A percentile compares a stretch with the other conserved stretches of the same genome.
Evolutionary conservation across 1,140 invertebrate species (phyloP).

Genomic region (Zaprionus ornatus): DNA sequence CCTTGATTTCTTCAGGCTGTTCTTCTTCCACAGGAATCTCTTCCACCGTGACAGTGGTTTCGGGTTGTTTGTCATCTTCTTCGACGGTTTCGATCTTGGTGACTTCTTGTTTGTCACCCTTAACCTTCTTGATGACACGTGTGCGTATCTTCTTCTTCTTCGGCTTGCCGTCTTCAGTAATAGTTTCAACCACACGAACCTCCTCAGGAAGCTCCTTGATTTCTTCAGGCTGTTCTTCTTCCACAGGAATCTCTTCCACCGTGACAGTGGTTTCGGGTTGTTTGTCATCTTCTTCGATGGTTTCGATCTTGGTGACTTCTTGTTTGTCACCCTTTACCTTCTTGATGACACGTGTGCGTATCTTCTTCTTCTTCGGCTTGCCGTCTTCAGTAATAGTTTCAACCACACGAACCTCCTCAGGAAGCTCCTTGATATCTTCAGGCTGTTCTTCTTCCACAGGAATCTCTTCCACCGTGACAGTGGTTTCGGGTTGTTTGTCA

Average conservation of each 20-base stretch:
- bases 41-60: constrained; percentile 66
- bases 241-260: constrained; percentile 45
- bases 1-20: constrained; percentile 23
- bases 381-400: constrained; percentile 15
- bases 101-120: constrained; percentile 72
- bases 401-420: constrained; percentile 29
- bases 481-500: constrained; percentile 74
- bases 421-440: constrained; percentile 31
- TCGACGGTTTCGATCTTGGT: constrained; percentile 82
- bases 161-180: constrained; percentile 13
- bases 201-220: constrained; percentile 35
- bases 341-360: constrained; percentile 64
- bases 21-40: constrained; percentile 37
- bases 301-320: constrained; percentile 79
- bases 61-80: constrained; percentile 78
- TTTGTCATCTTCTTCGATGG: constrained; percentile 82
- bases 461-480: constrained; percentile 56
- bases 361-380: constrained; percentile 34
- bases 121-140: constrained; percentile 67
- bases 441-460: constrained; percentile 28
- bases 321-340: constrained; percentile 72
- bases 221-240: constrained; percentile 27
- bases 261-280: constrained; percentile 69
- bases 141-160: constrained; percentile 56
- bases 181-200: constrained; percentile 17